Conservation (phyloP, 2,113 vertebrate species). For the Campylomormyrus numenius region DNA sequence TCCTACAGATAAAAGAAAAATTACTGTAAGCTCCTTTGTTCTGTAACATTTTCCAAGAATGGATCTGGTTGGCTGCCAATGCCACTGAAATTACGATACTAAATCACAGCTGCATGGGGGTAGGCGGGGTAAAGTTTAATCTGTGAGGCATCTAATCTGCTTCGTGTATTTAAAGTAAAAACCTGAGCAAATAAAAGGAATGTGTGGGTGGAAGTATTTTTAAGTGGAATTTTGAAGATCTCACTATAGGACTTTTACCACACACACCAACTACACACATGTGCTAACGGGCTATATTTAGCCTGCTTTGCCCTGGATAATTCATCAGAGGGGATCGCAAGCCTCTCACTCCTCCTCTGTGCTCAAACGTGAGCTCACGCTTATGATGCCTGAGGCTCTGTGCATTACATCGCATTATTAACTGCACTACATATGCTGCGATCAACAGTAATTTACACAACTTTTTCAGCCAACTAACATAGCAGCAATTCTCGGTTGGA, state of each 20-base stretch:
- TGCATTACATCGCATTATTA: background rate
- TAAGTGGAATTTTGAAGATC: background rate
- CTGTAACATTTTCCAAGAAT: background rate
- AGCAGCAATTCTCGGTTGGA: background rate
- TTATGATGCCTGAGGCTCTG: background rate
- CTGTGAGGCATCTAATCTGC: background rate
- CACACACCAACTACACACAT: background rate
- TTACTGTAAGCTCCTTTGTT: background rate
- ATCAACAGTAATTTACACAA: background rate
- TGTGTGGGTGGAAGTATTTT: background rate
- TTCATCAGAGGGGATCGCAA: background rate
- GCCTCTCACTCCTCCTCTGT: background rate
- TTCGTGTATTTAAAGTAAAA: background rate
- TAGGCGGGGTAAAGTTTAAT: background rate
- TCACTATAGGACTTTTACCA: background rate
- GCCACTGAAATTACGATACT: background rate
- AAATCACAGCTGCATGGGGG: background rate
- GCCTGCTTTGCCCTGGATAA: background rate
- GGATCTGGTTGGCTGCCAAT: background rate
- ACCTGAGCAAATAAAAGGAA: background rate
- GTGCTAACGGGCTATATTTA: background rate
- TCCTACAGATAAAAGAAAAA: constrained; percentile 62
- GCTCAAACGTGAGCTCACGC: background rate
- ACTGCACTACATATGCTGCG: background rate
- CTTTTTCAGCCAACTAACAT: too few species aligned